Evolutionary conservation across 2,797 vertebrate genomes (phyloP).

Genomic region (Coendou prehensilis): DNA sequence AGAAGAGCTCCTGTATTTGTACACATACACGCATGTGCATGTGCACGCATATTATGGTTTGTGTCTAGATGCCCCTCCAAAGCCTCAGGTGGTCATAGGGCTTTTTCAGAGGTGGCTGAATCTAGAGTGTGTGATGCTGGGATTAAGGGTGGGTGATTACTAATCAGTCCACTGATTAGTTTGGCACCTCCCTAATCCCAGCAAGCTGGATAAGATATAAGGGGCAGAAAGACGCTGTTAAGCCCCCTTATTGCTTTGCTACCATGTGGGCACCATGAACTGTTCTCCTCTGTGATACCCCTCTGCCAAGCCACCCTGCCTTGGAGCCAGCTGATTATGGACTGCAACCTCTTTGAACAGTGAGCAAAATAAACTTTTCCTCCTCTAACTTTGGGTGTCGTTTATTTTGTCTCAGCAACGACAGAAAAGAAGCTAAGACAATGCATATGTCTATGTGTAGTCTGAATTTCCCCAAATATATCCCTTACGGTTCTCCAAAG

Average conservation of each 20-base stretch:
- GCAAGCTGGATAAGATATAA: not conserved
- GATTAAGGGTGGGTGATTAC: not conserved
- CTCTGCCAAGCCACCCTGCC: not conserved
- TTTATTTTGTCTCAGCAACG: not conserved
- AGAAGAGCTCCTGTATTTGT: not conserved
- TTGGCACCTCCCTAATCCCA: not conserved
- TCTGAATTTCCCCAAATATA: constrained; percentile 1
- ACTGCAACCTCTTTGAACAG: not conserved
- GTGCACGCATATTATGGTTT: not conserved
- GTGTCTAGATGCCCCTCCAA: not conserved
- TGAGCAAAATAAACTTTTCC: not conserved
- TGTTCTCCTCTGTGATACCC: not conserved
- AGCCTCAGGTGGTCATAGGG: not conserved
- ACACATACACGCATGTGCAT: not conserved
- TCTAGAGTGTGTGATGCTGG: not conserved
- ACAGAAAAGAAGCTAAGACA: not conserved
- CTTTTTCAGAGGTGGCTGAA: not conserved
- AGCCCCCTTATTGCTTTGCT: not conserved
- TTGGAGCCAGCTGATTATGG: not conserved
- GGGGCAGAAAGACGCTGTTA: not conserved
- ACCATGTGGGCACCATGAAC: not conserved
- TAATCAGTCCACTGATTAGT: not conserved
- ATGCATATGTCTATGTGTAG: not conserved
- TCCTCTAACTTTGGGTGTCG: not conserved
- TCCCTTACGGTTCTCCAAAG: constrained; percentile 24